Evolutionary conservation across 2,888 invertebrate genomes (phyloP), one percentile per base, ranked within the genome.

Genomic region (Epiblema foenella): DNA sequence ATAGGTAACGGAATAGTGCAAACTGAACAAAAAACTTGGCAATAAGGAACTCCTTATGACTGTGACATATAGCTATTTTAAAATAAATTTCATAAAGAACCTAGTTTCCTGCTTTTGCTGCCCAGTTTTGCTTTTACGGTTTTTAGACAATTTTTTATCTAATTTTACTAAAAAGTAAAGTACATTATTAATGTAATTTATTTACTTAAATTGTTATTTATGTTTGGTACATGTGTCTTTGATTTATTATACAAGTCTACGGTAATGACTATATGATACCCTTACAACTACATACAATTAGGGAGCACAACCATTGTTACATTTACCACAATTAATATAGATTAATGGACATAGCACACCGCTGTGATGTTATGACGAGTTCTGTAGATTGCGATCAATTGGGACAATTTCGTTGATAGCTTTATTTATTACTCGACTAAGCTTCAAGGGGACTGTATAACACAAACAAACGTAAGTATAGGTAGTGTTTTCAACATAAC

Each of bases 21-120:
- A n/a, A n/a, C 46, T 29, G 11, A n/a, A 54, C 37, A 58, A 64
- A 65, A 42, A 69, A 56, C 64, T 65, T 33, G 33, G 18, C 69
- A 65, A 69, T 65, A 69, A 65, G 69, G 64, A 69, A 69, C 37
- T 11, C 42, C 18, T 42, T 42, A 42, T 12, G 46, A 52, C n/a
- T 51, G 33, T 29, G 52, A 11, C 60, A 42, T 54, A 18, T 12
- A 11, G 20, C 18, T 29, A 42, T 60, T 33, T 33, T 51, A 69
- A 59, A 54, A 59, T 58, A 29, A n/a, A 51, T 69, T 49, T 52
- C 11, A 42, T 69, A 59, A 42, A 17, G 20, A 49, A 18, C 39
- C 39, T 51, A 62, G 49, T 52, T 69, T 69, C 69, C 52, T 64
- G 64, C 17, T 20, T 4, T 42, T 15, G 29, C 52, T 33, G n/a